Evolutionary conservation across 2,888 invertebrate genomes (phyloP).

Genomic region (Blomia tropicalis): DNA sequence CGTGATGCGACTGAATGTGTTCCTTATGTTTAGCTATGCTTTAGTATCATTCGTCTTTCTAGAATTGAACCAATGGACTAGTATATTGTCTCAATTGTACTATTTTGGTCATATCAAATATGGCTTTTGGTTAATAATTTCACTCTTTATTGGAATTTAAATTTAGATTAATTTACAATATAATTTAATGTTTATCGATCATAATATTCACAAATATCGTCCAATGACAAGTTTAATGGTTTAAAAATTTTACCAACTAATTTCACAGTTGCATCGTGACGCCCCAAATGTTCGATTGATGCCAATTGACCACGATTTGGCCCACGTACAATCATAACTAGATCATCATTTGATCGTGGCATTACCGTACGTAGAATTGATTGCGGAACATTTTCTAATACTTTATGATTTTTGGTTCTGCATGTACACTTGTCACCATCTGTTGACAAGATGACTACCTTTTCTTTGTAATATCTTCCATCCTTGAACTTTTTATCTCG

Average conservation of each 20-base stretch:
- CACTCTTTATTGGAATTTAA: background rate
- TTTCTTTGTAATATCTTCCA: slow-evolving; percentile 34
- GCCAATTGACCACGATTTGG: slow-evolving; percentile 35
- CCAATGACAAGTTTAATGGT: slow-evolving; percentile 36
- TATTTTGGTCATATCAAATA: slow-evolving; percentile 20
- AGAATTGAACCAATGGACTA: background rate
- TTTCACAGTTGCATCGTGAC: slow-evolving; percentile 36
- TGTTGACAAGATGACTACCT: slow-evolving; percentile 28
- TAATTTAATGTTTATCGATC: background rate
- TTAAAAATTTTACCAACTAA: slow-evolving; percentile 35
- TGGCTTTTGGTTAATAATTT: slow-evolving; percentile 28
- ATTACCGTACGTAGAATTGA: slow-evolving; percentile 38
- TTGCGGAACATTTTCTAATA: slow-evolving; percentile 35
- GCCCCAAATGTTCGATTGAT: slow-evolving; percentile 36
- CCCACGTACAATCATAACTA: slow-evolving; percentile 37
- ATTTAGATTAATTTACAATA: background rate
- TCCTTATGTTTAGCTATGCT: slow-evolving; percentile 4
- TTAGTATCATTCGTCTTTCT: background rate
- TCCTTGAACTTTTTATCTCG: slow-evolving; percentile 35
- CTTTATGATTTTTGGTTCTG: slow-evolving; percentile 35
- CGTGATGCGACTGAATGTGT: slow-evolving; percentile 2
- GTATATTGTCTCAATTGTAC: background rate
- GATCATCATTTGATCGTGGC: slow-evolving; percentile 34
- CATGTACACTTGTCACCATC: slow-evolving; percentile 32
- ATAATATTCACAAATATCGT: slow-evolving; percentile 38